Percentiles rank a stretch among this genome's conserved stretches.
Conservation (phyloP, 2,888 invertebrate species). For the Eupeodes luniger region DNA sequence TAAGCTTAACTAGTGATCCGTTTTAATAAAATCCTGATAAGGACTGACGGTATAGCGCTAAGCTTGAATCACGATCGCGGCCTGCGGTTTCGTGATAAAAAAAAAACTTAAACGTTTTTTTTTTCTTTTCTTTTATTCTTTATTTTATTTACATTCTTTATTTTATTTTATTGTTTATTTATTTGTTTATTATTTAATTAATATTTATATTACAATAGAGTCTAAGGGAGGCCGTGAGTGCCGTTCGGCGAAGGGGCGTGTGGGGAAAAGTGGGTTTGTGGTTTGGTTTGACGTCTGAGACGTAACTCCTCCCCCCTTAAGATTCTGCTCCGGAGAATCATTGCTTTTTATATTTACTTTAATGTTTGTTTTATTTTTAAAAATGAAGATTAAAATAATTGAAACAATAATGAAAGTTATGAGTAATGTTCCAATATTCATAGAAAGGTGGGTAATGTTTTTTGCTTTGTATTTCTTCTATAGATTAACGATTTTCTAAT, state of each 20-base stretch:
- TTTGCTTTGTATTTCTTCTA: slow-evolving; percentile 28
- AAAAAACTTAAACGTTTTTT: too few species aligned
- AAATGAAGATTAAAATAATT: not conserved
- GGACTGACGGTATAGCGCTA: too few species aligned
- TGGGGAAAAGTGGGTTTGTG: not conserved
- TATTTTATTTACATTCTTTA: too few species aligned
- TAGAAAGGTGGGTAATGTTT: not conserved
- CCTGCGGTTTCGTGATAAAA: too few species aligned
- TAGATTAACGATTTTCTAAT: slow-evolving; percentile 29
- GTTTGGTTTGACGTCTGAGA: not conserved
- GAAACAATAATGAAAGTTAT: not conserved
- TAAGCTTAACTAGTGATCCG: too few species aligned
- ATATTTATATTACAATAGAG: too few species aligned
- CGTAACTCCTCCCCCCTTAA: not conserved
- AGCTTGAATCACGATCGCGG: too few species aligned
- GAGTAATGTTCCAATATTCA: slow-evolving; percentile 17
- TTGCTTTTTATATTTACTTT: not conserved
- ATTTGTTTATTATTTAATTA: too few species aligned
- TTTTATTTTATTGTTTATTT: too few species aligned
- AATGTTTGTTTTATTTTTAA: not conserved
- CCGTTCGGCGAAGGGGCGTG: not conserved
- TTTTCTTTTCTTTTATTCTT: too few species aligned
- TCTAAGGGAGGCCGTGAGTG: too few species aligned
- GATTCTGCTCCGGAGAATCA: slow-evolving; percentile 7
- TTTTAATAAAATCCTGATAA: too few species aligned